phyloP scores from a whole-genome alignment of 2,113 vertebrate genomes.

The Brienomyrus longianalis region DNA sequence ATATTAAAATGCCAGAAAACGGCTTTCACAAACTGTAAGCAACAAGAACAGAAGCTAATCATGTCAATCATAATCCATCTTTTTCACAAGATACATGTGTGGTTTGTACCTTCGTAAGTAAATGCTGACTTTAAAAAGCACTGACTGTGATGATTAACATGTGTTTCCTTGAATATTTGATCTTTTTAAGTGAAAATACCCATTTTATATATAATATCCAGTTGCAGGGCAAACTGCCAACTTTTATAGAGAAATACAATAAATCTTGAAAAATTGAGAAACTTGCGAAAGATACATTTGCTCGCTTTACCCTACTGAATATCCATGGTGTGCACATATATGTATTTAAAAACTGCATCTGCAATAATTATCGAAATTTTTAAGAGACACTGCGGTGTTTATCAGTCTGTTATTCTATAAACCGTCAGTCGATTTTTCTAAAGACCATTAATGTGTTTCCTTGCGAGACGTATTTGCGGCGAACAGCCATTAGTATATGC shows the following conservation, averaged over 20 bases:
- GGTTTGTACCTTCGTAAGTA: background rate
- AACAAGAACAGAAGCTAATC: background rate
- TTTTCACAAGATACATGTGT: background rate
- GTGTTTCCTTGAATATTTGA: background rate
- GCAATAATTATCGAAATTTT: slow-evolving; percentile 24
- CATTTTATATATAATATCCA: background rate
- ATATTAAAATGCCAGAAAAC: slow-evolving; percentile 56
- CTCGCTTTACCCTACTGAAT: background rate
- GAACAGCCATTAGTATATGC: background rate
- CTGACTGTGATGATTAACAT: background rate
- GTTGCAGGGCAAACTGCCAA: background rate
- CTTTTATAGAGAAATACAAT: background rate
- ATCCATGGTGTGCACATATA: background rate
- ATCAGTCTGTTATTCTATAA: background rate
- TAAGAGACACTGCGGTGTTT: background rate
- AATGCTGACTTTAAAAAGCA: background rate
- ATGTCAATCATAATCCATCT: background rate
- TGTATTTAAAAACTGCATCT: background rate
- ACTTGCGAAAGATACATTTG: background rate
- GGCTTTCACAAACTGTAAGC: slow-evolving; percentile 32
- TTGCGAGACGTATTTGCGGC: background rate
- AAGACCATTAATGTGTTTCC: background rate
- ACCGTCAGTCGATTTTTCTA: background rate
- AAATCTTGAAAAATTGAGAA: background rate
- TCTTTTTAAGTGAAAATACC: background rate